Base-by-base conservation (phyloP, 2,797 vertebrate species). In the Choloepus didactylus region DNA sequence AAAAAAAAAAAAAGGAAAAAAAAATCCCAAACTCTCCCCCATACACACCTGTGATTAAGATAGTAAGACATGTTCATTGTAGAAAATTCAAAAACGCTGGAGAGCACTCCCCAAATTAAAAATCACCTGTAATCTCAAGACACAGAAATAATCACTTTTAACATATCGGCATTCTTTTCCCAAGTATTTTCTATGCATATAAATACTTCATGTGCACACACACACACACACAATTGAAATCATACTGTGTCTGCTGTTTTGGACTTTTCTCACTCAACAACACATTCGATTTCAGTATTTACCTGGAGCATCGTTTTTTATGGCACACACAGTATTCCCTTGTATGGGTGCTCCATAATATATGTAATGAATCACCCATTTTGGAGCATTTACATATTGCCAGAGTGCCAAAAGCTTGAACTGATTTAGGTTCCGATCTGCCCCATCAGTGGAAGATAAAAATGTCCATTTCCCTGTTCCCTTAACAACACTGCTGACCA, bases 1-100 rank as follows among this genome's bases (percentile, higher is more conserved):
- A 95, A 98, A 97, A 86, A 67, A 96, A 97, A 98, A 97, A 81
- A 92, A 64, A 87, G 3, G 25, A 10, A 6, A 49, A 49, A 49
- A 79, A 91, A 87, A 11, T 46, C 3, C 21, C 56, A 82, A 81
- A 51, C 15, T 23, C 10, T 49, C n/a, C 54, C 38, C 56, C n/a
- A 60, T 10, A 6, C 46, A 6, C n/a, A 46, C 38, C 67, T 94
- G 66, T 72, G 77, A 56, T 92, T 49, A 38, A 41, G 67, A 38
- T 25, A 81, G 7, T 31, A 87, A 84, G 31, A 56, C 6, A 14
- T 77, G 25, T 38, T 62, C 41, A 12, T 84, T 70, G 9, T 29
- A 66, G 75, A 87, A 86, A 92, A 29, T 46, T 67, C n/a, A 27
- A 31, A 81, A 84, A 67, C 80, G n/a, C 19, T 59, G 10, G 70